These are phyloP conservation scores for Napeogenes inachia DNA, from an alignment of 2,888 invertebrate species.

Conservation along the genomic window DNA sequence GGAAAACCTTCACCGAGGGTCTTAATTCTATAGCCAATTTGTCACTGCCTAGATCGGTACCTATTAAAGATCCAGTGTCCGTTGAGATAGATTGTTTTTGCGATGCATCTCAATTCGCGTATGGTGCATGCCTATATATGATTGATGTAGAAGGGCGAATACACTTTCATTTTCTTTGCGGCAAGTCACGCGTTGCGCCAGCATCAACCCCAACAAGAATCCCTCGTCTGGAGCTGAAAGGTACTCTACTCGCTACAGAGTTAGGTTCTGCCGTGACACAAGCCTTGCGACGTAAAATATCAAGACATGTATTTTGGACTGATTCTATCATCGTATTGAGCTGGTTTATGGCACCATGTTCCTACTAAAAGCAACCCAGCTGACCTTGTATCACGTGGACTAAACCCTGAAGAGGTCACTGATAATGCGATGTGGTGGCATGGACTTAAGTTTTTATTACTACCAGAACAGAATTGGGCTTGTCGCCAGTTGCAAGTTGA, in stretches of 20 bases:
- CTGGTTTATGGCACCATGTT: constrained; percentile 20
- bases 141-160: too few species aligned
- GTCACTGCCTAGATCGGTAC: constrained; percentile 9
- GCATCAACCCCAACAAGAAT: constrained; percentile 16
- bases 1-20: constrained; percentile 12
- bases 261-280: constrained; percentile 1
- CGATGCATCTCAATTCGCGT: constrained; percentile 10
- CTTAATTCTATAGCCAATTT: constrained; percentile 8
- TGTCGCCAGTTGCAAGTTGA: not conserved
- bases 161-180: constrained; percentile 9
- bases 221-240: constrained; percentile 19
- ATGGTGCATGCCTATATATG: constrained; percentile 15
- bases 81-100: constrained; percentile 17
- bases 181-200: constrained; percentile 16
- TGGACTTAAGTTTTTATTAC: constrained; percentile 13
- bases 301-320: constrained; percentile 10
- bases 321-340: constrained; percentile 14
- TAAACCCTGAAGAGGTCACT: constrained; percentile 2
- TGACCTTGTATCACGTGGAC: constrained; percentile 14
- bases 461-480: constrained; percentile 5
- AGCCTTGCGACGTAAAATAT: constrained; percentile 5
- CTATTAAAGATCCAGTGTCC: constrained; percentile 8
- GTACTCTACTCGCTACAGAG: constrained; percentile 11
- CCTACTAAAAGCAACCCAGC: constrained; percentile 18
- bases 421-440: constrained; percentile 12